Base-by-base conservation (phyloP, 2,797 vertebrate species). In the Nannoperca australis region DNA sequence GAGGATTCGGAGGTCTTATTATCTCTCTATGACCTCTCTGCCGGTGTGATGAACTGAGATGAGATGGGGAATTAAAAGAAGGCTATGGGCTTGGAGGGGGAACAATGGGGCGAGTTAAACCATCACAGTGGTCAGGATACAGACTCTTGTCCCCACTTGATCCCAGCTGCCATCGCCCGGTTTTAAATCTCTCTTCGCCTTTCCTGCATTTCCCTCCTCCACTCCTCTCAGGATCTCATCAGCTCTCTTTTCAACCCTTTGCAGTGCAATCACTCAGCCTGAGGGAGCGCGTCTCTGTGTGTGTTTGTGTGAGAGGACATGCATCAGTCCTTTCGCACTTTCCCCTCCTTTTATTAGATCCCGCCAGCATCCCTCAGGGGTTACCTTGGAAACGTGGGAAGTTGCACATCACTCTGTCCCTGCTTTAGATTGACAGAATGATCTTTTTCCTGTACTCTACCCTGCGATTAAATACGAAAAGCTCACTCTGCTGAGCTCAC, bases 211-310 rank as follows among this genome's bases (percentile, higher is more conserved):
- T 40, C 24, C 63, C 56, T 51, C 71, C 38, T 50, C 78, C 70
- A 2, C 67, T 77, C 50, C 80, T 82, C 83, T 77, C 73, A 83
- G 73, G 65, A 85, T 90, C 89, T 87, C 78, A 86, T 91, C 86
- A 88, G 64, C 71, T 82, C 58, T 40, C 74, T 45, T 89, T 89
- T 88, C 73, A 85, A 60, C 75, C 78, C 59, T 70, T 32, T 50
- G 60, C 78, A 38, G 74, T 53, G 71, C 85, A 85, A 92, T 94
- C 91, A 89, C 79, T 93, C 89, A 85, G 81, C 87, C 92, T 8
- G 61, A 64, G 77, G 67, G 73, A 75, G 61, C 0, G 15, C 10
- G 82, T 55, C 50, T 73, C 5, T 17, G n/a, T 63, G 62, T 42
- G 18, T 50, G 73, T 81, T 60, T 73, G 69, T 70, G 69, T 36